Conservation (phyloP, 2,113 vertebrate genomes). For the Tamias sibiricus region DNA sequence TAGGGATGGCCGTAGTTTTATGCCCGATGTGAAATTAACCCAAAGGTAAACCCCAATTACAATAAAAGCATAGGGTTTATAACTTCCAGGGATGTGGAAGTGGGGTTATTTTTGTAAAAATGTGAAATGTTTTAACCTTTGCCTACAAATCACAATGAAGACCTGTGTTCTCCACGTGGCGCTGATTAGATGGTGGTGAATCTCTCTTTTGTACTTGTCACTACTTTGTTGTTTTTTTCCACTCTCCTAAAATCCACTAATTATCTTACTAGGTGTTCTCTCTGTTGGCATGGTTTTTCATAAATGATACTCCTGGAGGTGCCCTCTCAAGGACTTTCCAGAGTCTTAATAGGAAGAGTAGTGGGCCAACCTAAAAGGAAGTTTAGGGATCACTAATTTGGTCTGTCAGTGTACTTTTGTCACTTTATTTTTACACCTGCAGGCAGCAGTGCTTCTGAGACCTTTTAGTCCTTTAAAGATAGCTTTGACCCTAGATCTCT, state of each 20-base stretch:
- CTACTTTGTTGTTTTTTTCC: conserved; percentile 69
- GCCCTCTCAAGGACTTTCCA: conserved; percentile 79
- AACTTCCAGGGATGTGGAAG: conserved; percentile 60
- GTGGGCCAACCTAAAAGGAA: conserved; percentile 77
- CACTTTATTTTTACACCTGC: conserved; percentile 82
- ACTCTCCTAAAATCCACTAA: conserved; percentile 77
- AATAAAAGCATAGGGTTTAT: conserved; percentile 68
- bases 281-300: conserved; percentile 74
- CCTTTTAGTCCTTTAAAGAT: conserved; percentile 81
- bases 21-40: conserved; percentile 67
- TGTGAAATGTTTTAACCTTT: conserved; percentile 78
- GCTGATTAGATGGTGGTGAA: conserved; percentile 65
- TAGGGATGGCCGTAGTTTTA: conserved; percentile 46
- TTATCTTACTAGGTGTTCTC: conserved; percentile 78
- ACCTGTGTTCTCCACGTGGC: conserved; percentile 54
- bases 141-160: conserved; percentile 63
- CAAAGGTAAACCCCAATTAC: conserved; percentile 66
- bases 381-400: conserved; percentile 79
- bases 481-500: conserved; percentile 82
- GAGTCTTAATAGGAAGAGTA: conserved; percentile 77
- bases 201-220: conserved; percentile 51
- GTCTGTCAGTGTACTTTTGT: conserved; percentile 78
- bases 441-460: conserved; percentile 84
- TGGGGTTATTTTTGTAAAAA: conserved; percentile 77
- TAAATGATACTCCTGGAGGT: conserved; percentile 77